Conservation (phyloP, 2,888 invertebrate genomes). For the Oligia strigilis region DNA sequence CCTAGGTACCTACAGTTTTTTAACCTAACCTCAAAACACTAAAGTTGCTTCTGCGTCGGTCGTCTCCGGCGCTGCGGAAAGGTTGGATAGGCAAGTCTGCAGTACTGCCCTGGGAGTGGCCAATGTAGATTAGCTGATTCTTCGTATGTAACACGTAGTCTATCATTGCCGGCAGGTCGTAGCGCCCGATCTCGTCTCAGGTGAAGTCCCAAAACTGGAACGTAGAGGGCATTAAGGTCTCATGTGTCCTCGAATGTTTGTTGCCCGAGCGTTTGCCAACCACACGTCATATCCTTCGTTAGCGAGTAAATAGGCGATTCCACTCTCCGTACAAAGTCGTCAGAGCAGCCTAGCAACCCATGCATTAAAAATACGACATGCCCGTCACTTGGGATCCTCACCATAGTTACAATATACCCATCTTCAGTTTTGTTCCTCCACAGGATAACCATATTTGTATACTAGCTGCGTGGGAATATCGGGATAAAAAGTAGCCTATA, state of each 20-base stretch:
- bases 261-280: conserved; percentile 94
- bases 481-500: too few species aligned
- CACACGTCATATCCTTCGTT: conserved; percentile 93
- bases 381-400: conserved; percentile 91
- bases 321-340: conserved; percentile 92
- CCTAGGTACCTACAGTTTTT: too few species aligned
- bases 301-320: conserved; percentile 85
- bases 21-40: too few species aligned
- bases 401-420: conserved; percentile 93
- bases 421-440: conserved; percentile 91
- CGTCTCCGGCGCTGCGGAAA: too few species aligned
- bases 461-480: too few species aligned
- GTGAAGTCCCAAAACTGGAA: conserved; percentile 92
- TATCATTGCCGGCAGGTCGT: conserved; percentile 94
- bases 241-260: conserved; percentile 90
- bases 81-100: too few species aligned
- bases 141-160: conserved; percentile 91
- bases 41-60: too few species aligned
- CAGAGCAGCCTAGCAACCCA: conserved; percentile 92
- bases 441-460: conserved; percentile 58
- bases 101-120: conserved; percentile 92
- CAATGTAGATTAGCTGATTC: conserved; percentile 92
- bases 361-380: conserved; percentile 92
- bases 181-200: conserved; percentile 94
- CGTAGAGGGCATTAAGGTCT: conserved; percentile 74